Evolutionary conservation across 2,113 vertebrate species (phyloP).

Genomic region (Corvus cornix): DNA sequence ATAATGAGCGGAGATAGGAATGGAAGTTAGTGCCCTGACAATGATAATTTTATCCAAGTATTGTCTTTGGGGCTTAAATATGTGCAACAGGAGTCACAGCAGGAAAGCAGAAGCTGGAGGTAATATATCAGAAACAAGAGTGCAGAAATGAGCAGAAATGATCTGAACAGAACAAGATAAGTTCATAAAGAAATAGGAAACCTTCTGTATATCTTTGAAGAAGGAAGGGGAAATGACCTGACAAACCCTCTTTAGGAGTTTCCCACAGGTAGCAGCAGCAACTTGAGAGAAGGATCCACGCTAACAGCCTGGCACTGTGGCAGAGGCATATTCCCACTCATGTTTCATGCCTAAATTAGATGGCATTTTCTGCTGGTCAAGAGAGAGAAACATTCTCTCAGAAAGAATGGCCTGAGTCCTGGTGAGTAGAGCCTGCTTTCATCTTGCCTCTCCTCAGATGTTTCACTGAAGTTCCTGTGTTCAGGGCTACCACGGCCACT

Average conservation of each 20-base stretch:
- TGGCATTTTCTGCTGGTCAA: neutral
- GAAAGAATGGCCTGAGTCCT: neutral
- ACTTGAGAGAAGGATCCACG: neutral
- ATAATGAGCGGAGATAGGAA: conserved; percentile 14
- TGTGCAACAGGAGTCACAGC: conserved; percentile 11
- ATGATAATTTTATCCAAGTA: conserved; percentile 41
- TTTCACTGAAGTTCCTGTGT: neutral
- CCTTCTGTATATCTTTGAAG: neutral
- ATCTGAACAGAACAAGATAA: neutral
- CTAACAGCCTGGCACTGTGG: neutral
- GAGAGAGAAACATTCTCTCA: neutral
- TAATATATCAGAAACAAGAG: conserved; percentile 4
- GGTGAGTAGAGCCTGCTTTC: neutral
- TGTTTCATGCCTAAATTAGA: neutral
- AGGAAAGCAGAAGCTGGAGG: neutral
- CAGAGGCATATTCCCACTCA: neutral
- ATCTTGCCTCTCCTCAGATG: neutral
- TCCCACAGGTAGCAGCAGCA: neutral
- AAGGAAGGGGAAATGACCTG: neutral
- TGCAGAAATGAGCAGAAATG: neutral
- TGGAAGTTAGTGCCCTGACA: conserved; percentile 20
- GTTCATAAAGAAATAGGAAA: neutral
- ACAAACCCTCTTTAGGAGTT: neutral
- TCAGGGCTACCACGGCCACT: fast-evolving
- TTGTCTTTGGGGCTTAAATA: conserved; percentile 29